A percentile compares a stretch with the other conserved stretches of the same genome.
phyloP scores from a whole-genome alignment of 2,888 invertebrate genomes.

The Perizoma affinitatum region DNA sequence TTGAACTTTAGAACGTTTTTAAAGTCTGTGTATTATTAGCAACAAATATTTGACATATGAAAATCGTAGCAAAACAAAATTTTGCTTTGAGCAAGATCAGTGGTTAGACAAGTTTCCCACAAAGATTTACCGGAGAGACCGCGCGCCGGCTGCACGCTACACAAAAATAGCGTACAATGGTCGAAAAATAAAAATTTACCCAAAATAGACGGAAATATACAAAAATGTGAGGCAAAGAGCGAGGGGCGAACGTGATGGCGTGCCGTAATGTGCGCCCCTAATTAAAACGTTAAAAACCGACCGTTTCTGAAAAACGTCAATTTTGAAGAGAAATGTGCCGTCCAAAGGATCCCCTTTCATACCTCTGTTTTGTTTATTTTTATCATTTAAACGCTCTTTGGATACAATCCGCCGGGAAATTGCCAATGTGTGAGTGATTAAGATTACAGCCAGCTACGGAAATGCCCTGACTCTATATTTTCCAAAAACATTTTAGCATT shows the following conservation, averaged over 20 bases:
- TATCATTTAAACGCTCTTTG: conserved; percentile 63
- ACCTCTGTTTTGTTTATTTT: conserved; percentile 71
- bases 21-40: not conserved
- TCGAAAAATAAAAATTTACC: conserved; percentile 84
- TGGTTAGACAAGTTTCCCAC: conserved; percentile 76
- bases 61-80: conserved; percentile 44
- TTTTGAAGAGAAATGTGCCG: conserved; percentile 83
- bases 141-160: conserved; percentile 80
- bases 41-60: conserved; percentile 16
- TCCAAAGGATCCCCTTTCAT: conserved; percentile 77
- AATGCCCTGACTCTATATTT: not conserved
- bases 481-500: not conserved
- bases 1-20: not conserved
- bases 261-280: conserved; percentile 84
- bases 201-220: conserved; percentile 83
- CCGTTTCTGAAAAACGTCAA: conserved; percentile 82
- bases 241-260: conserved; percentile 82
- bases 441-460: conserved; percentile 6
- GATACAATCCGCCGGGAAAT: conserved; percentile 64
- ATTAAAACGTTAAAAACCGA: conserved; percentile 84
- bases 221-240: conserved; percentile 80
- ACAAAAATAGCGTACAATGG: conserved; percentile 81
- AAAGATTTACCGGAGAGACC: conserved; percentile 78
- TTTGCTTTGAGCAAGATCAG: conserved; percentile 48
- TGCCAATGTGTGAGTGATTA: conserved; percentile 23